These are phyloP conservation scores for Ammodramus savannarum DNA, from an alignment of 2,113 vertebrate genomes.

Conservation along the genomic window DNA sequence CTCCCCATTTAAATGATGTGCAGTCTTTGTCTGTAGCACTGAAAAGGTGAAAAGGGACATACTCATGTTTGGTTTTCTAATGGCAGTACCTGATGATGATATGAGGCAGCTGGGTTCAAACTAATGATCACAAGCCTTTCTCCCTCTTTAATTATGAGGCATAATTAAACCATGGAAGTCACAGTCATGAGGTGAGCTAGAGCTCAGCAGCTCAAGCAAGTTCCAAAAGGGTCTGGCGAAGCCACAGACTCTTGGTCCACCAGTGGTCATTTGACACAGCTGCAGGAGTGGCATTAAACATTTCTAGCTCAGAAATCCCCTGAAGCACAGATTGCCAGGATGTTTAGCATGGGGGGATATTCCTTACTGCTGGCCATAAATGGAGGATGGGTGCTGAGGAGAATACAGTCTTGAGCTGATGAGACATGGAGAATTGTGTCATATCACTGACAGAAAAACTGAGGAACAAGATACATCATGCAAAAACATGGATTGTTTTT, in stretches of 20 bases:
- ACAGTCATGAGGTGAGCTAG: too few species aligned
- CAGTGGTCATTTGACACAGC: accelerated
- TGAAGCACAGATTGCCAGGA: accelerated
- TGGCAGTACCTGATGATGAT: not conserved
- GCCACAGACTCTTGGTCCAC: too few species aligned
- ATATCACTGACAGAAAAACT: not conserved
- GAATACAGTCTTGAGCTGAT: not conserved
- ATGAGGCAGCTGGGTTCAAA: not conserved
- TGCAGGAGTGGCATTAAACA: not conserved
- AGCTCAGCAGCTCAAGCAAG: not conserved
- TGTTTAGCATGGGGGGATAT: not conserved
- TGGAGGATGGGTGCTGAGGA: not conserved
- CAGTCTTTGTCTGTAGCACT: not conserved
- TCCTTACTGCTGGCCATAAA: not conserved
- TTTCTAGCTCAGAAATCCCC: not conserved
- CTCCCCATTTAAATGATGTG: not conserved
- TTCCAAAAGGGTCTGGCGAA: not conserved
- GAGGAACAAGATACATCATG: accelerated
- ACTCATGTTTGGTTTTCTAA: not conserved
- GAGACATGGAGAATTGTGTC: not conserved
- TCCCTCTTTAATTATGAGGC: not conserved
- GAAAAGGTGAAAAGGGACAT: not conserved
- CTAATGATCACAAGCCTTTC: not conserved
- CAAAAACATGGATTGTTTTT: not conserved
- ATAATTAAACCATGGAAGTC: not conserved